These are phyloP conservation scores for Pseudomyrmex sp. DNA, from an alignment of 1,140 invertebrate genomes.

Conservation along the genomic window DNA sequence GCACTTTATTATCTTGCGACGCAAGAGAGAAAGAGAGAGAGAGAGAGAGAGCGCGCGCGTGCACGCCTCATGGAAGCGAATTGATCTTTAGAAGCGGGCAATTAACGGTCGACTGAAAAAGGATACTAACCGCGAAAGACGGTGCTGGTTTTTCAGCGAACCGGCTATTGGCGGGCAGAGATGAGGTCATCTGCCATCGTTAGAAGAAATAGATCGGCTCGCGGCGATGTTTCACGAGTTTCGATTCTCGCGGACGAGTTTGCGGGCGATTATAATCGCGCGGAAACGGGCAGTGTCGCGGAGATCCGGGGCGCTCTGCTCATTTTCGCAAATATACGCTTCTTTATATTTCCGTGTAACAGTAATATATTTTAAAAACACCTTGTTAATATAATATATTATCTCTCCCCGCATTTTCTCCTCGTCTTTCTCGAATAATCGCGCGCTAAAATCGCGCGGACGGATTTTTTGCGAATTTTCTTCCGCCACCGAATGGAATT, in stretches of 20 bases:
- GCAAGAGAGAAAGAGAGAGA: too few relatives aligned
- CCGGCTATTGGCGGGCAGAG: constrained; percentile 25
- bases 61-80: constrained; percentile 43
- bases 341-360: too few relatives aligned
- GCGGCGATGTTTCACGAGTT: not conserved
- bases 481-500: not conserved
- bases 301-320: too few relatives aligned
- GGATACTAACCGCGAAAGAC: constrained; percentile 55
- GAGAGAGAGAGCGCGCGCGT: not conserved
- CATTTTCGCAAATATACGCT: too few relatives aligned
- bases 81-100: constrained; percentile 59
- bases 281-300: not conserved
- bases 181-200: constrained; percentile 58
- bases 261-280: not conserved
- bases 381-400: too few relatives aligned
- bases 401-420: too few relatives aligned
- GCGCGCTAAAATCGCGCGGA: too few relatives aligned
- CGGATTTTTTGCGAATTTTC: not conserved
- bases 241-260: not conserved
- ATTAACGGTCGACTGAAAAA: constrained; percentile 60
- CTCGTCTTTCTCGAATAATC: not conserved
- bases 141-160: constrained; percentile 48
- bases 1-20: constrained; percentile 52
- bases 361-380: too few relatives aligned
- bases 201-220: constrained; percentile 48